Conservation (phyloP, 2,113 vertebrate genomes). For the Brachypteracias leptosomus region DNA sequence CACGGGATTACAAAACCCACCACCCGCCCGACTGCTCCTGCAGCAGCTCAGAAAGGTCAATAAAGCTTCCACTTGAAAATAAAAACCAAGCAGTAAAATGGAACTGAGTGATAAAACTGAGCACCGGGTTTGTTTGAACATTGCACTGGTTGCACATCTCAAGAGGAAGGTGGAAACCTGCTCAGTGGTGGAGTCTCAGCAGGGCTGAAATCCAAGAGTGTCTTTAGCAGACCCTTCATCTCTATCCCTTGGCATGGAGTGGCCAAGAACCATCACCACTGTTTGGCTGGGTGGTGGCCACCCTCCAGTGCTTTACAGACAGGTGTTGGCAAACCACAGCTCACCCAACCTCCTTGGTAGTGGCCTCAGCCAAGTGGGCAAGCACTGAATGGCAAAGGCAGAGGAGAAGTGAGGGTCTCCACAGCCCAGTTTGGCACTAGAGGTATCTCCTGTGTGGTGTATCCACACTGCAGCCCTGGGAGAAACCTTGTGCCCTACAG, state of each 20-base stretch:
- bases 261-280: neutral
- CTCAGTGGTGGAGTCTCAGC: neutral
- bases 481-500: rapidly evolving
- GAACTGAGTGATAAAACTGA: neutral
- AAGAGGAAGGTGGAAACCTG: neutral
- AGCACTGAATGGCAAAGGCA: neutral
- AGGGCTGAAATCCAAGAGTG: neutral
- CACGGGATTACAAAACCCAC: neutral
- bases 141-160: neutral
- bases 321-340: rapidly evolving
- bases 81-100: neutral
- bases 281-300: neutral
- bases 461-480: neutral
- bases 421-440: rapidly evolving
- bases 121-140: neutral
- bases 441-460: neutral
- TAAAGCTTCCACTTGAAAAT: neutral
- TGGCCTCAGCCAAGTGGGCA: neutral
- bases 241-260: neutral
- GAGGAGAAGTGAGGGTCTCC: neutral
- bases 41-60: neutral
- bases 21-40: neutral
- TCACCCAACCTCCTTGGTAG: neutral
- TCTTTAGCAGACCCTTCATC: neutral
- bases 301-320: neutral